Base-by-base conservation (phyloP, 2,888 invertebrate genomes). In the Dione vanillae region DNA sequence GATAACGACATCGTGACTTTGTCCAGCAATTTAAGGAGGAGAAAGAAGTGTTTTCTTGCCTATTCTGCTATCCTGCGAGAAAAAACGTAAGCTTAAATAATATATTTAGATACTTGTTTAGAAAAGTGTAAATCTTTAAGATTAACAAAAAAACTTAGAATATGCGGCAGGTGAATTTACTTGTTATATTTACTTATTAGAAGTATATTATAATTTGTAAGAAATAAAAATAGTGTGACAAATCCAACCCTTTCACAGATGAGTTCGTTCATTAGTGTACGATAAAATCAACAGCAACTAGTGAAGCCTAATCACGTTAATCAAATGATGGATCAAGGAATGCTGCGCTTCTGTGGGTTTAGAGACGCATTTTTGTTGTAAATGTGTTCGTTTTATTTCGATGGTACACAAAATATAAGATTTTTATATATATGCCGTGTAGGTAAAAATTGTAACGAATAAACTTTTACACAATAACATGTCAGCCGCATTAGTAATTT, bases 311-410 rank as follows among this genome's bases (percentile, higher is more conserved):
- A 45, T 67, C 68, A 70, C 19, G 45, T 20, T 54, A 54, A 69
- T 56, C 58, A 67, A 70, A 59, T 67, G 61, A 61, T 61, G 58
- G 58, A 66, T 67, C 67, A 37, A 58, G 67, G 74, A 72, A 72
- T 75, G 70, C 72, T 65, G 64, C 43, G 75, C 71, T 76, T 64
- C 72, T 73, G 75, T 76, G 49, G 47, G 19, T 67, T 61, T 51
- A 11, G 14, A 19, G n/a, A 27, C n/a, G n/a, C 40, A 27, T 52
- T 68, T 62, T 14, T 9, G 51, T 49, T 1, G 37, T 52, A 45
- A 16, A 45, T 37, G 14, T 59, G 2, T 67, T 41, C 10, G 49
- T 20, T 51, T 49, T 58, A 51, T 64, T 64, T 64, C 16, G 7
- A 37, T 62, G 27, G 6, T 47, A 47, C n/a, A 37, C 16, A 16